Evolutionary conservation across 2,797 vertebrate genomes (phyloP), one percentile per base, ranked within the genome.

Genomic region (Scomberomorus guttatus): DNA sequence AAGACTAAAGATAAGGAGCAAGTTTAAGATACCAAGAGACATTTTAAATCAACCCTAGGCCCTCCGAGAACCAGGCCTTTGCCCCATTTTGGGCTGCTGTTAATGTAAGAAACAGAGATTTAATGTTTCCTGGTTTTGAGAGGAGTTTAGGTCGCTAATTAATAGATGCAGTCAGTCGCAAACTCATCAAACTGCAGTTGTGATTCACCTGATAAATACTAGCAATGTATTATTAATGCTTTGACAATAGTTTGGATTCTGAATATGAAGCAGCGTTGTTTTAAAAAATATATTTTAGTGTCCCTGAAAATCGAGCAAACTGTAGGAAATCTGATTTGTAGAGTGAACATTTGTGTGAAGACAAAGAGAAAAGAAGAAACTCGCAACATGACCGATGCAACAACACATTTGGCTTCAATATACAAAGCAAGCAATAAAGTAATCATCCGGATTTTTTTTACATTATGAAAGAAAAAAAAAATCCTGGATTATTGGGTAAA

Each of bases 381-480:
- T 15, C 8, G 52, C 25, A 20, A 58, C 24, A 58, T 1, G 58
- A 48, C 9, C 9, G 52, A 13, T 64, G 42, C 15, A 63, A 56
- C 18, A 42, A 48, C 55, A 72, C 39, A 42, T 27, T 7, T 25
- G 50, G 62, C 84, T 74, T 87, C 74, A 87, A 82, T 50, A 48
- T 52, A 72, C 32, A 74, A 71, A 77, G 57, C 22, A 55, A 59
- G 20, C 56, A 6, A 60, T 13, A 63, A 65, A 46, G 32, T 22
- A 63, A 60, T 13, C 8, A 14, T n/a, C 3, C 5, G 4, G 34
- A 46, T 15, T 68, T 60, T 37, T 68, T 63, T 37, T 25, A 54
- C 15, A 34, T 51, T n/a, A 71, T 50, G 25, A 3, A 64, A 2
- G 7, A 69, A 64, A 50, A 14, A 27, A 78, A 65, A 32, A 50